Base-by-base conservation (phyloP, 2,888 invertebrate species). In the Smittia sp. region DNA sequence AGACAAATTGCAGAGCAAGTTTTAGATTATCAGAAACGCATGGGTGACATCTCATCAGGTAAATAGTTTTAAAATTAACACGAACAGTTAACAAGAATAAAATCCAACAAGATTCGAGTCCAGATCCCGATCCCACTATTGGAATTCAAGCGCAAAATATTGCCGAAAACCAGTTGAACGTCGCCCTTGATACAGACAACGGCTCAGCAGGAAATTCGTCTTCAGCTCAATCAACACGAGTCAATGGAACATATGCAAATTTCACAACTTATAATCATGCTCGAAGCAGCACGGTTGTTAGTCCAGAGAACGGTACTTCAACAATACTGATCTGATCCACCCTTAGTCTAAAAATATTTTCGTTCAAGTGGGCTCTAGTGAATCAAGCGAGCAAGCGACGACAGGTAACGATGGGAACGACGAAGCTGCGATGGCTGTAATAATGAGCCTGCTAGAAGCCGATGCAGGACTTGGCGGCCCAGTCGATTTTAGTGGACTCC, bases 341-440 rank as follows among this genome's bases (percentile, higher is more conserved):
- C 18, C 24, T 39, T 13, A 13, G n/a, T n/a, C n/a, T n/a, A n/a
- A n/a, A n/a, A n/a, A n/a, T n/a, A n/a, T n/a, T n/a, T 13, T 54
- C 18, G n/a, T n/a, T 9, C 1, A 77, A 75, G 77, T 76, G 63
- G 76, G 76, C 13, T 77, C 76, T 18, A 75, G 76, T 62, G 32
- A 18, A 24, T 67, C 13, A 70, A 65, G 41, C 41, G 20, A 74
- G 6, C 13, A 63, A 69, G 24, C 22, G 11, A 15, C 73, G 46
- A 82, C 85, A 7, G 58, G 20, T 0, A 85, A 86, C 58, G 91
- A 92, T 78, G 92, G 91, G 52, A 92, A 91, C 79, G 93, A 94
- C 77, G 94, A 94, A 79, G 93, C 94, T 1, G 92, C 93, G 3
- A 94, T 94, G 93, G 93, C 94, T 0, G 93, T 94, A 76, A 93